Evolutionary conservation across 2,888 invertebrate genomes (phyloP).

Genomic region (Aquatica leii): DNA sequence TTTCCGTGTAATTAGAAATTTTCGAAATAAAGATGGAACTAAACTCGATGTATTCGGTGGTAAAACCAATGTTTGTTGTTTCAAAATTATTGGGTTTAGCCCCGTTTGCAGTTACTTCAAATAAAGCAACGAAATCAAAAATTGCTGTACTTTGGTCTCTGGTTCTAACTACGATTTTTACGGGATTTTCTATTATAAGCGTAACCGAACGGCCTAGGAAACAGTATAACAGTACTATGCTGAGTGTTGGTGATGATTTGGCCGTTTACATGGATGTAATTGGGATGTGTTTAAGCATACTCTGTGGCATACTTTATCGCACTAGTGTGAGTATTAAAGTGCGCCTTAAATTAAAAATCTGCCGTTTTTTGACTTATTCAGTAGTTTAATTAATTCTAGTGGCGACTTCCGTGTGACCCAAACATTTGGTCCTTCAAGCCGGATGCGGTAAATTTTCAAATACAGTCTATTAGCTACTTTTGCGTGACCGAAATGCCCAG

Average conservation of each 20-base stretch:
- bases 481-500: too few relatives aligned
- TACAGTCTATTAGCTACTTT: too few relatives aligned
- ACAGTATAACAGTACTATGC: slow-evolving; percentile 2
- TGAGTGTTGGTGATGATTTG: slow-evolving; percentile 13
- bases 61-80: not conserved
- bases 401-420: too few relatives aligned
- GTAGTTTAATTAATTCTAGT: too few relatives aligned
- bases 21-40: too few relatives aligned
- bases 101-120: slow-evolving; percentile 5
- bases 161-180: not conserved
- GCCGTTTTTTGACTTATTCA: too few relatives aligned
- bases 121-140: not conserved
- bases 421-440: too few relatives aligned
- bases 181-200: slow-evolving; percentile 6
- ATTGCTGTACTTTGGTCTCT: not conserved
- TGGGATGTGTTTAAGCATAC: not conserved
- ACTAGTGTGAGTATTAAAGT: not conserved
- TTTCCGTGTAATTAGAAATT: too few relatives aligned
- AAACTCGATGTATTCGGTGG: not conserved
- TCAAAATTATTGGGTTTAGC: slow-evolving; percentile 15
- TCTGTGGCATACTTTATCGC: not conserved
- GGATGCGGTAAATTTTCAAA: too few relatives aligned
- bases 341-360: not conserved
- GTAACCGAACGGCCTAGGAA: not conserved
- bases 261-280: not conserved